Conservation (phyloP, 1,140 invertebrate genomes). For the Drosophila sp. region DNA sequence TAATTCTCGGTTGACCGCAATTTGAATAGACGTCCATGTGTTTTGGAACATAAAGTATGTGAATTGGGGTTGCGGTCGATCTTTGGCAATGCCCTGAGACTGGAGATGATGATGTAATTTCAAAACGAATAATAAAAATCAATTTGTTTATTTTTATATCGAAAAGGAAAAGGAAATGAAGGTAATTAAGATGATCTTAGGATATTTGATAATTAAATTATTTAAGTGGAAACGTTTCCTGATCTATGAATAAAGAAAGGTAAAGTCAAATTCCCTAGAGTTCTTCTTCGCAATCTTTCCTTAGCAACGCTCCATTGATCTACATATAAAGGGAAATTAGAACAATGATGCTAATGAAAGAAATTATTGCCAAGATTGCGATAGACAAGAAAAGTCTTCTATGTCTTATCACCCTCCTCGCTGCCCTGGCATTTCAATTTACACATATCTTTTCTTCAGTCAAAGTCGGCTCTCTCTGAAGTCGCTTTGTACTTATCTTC, state of each 20-base stretch:
- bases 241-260: too few species aligned
- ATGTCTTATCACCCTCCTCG: conserved; percentile 60
- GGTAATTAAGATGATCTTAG: conserved; percentile 23
- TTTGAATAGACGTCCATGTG: conserved; percentile 48
- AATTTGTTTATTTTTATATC: conserved; percentile 11
- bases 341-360: conserved; percentile 64
- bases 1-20: conserved; percentile 73
- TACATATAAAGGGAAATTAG: conserved; percentile 63
- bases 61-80: conserved; percentile 45
- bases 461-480: conserved; percentile 23
- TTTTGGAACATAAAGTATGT: conserved; percentile 49
- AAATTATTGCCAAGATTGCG: background rate
- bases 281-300: background rate
- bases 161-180: conserved; percentile 25
- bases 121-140: conserved; percentile 7
- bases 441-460: conserved; percentile 11
- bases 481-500: conserved; percentile 52
- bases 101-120: conserved; percentile 40
- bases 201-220: background rate
- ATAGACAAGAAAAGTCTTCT: conserved; percentile 43
- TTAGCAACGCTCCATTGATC: conserved; percentile 43
- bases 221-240: background rate
- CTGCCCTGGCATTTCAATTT: conserved; percentile 14
- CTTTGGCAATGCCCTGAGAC: conserved; percentile 24
- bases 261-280: too few species aligned